Conservation (phyloP, 2,797 vertebrate species). For the Natrix natrix region DNA sequence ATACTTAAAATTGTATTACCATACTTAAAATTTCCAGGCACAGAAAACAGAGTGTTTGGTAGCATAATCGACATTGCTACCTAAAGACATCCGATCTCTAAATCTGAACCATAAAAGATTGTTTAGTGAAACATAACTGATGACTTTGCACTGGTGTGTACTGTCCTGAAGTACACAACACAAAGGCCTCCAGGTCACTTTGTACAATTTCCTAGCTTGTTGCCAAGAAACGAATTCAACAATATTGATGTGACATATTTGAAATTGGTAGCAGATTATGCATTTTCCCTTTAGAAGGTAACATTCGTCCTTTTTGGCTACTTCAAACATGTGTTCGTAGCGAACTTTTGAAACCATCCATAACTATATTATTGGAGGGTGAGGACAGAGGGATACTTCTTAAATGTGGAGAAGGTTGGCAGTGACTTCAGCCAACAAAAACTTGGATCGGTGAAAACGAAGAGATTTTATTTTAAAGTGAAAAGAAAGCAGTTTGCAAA, state of each 20-base stretch:
- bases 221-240: neutral
- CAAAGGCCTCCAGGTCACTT: neutral
- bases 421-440: no score
- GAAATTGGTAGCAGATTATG: neutral
- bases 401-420: neutral
- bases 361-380: neutral
- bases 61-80: neutral
- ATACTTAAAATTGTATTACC: no score
- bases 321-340: neutral
- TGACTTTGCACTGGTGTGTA: neutral
- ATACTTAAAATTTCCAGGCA: neutral
- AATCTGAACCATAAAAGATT: accelerated
- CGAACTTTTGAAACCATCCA: neutral
- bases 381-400: neutral
- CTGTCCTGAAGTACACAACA: neutral
- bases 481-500: no score
- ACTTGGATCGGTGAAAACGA: no score
- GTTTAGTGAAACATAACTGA: accelerated
- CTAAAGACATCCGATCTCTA: neutral
- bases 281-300: neutral
- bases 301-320: neutral
- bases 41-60: neutral
- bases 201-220: neutral
- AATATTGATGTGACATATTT: neutral
- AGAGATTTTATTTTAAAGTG: no score